Percentiles rank a stretch among this genome's conserved stretches.
Evolutionary conservation across 2,797 vertebrate species (phyloP).

Genomic region (Mareca strepera): DNA sequence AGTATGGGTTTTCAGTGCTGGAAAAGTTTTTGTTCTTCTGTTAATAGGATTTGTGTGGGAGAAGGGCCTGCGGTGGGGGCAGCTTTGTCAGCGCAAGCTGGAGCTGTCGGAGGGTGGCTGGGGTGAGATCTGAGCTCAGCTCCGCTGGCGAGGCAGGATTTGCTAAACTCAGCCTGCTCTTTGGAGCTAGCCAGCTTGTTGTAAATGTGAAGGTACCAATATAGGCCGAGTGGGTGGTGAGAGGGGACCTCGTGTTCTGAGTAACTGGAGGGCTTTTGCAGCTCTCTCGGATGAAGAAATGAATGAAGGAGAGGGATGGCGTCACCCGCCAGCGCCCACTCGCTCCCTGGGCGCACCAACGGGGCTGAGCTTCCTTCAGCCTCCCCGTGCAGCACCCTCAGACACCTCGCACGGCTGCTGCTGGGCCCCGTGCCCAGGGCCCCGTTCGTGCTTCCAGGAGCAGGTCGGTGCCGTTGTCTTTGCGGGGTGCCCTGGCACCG

Average conservation of each 20-base stretch:
- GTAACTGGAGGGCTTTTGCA: constrained; percentile 2
- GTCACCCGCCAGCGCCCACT: constrained; percentile 48
- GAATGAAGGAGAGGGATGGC: constrained; percentile 38
- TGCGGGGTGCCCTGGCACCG: neutral
- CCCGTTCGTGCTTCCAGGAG: constrained; percentile 49
- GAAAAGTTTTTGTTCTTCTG: neutral
- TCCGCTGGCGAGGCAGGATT: neutral
- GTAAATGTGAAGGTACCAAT: neutral
- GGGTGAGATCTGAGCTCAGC: neutral
- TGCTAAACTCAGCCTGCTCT: neutral
- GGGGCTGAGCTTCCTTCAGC: neutral
- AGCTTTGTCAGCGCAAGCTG: rapidly evolving
- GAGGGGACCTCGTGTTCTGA: neutral
- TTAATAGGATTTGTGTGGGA: neutral
- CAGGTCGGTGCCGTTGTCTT: neutral
- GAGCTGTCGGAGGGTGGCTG: neutral
- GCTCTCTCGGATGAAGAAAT: neutral
- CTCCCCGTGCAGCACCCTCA: neutral
- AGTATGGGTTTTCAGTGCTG: rapidly evolving
- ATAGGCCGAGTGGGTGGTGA: neutral
- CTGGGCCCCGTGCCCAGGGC: rapidly evolving
- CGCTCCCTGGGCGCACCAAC: neutral
- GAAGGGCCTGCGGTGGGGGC: neutral
- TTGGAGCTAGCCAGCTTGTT: neutral
- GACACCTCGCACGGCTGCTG: neutral